phyloP scores from a whole-genome alignment of 2,797 vertebrate genomes.

The Caiman crocodilus region DNA sequence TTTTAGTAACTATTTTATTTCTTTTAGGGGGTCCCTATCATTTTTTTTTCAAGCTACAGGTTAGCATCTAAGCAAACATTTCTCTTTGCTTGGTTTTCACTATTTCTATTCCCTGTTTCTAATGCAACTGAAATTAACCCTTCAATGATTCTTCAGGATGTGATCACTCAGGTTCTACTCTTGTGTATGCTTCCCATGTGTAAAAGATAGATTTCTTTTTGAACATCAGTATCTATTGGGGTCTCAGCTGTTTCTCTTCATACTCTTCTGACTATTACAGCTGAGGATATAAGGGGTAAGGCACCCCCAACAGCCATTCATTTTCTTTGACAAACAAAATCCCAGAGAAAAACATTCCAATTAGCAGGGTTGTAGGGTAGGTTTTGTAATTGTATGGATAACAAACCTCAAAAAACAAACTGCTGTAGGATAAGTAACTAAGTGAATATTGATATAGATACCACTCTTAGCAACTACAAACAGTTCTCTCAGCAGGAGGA shows the following conservation, averaged over 20 bases:
- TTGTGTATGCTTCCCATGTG: rapidly evolving
- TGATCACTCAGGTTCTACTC: background rate
- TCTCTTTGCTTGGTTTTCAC: background rate
- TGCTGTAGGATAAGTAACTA: background rate
- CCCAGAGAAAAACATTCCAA: background rate
- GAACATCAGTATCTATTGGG: too few species aligned
- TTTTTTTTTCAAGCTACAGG: background rate
- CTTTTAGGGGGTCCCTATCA: background rate
- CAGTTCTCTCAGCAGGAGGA: background rate
- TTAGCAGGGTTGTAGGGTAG: background rate
- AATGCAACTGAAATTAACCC: background rate
- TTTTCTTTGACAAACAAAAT: background rate
- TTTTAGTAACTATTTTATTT: background rate
- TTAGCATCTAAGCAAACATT: background rate
- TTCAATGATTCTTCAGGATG: background rate
- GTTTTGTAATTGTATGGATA: background rate
- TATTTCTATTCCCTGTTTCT: background rate
- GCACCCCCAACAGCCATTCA: background rate
- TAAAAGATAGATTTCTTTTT: background rate
- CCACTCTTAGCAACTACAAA: slow-evolving; percentile 22
- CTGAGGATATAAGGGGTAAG: background rate
- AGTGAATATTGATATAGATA: background rate
- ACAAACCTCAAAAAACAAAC: background rate
- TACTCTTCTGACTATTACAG: background rate
- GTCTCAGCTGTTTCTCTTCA: background rate